Conservation (phyloP, 2,113 vertebrate species). For the Rissa tridactyla region DNA sequence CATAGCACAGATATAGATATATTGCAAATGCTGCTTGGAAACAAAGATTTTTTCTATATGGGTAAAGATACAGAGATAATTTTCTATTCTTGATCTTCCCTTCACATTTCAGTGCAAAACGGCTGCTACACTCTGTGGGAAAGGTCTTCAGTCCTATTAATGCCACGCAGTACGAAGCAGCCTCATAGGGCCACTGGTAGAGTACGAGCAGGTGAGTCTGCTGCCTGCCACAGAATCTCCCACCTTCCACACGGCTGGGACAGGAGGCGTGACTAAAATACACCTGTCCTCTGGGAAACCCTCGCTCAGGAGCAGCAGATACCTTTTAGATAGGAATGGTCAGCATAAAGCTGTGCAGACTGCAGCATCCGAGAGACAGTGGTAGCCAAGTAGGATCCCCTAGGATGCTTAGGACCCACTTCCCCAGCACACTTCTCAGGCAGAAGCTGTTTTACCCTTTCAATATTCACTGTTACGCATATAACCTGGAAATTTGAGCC, state of each 20-base stretch:
- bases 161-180: neutral
- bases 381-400: no score
- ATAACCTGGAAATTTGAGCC: neutral
- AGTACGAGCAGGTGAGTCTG: neutral
- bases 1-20: constrained; percentile 20
- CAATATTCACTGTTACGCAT: rapidly evolving
- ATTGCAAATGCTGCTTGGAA: neutral
- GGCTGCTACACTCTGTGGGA: neutral
- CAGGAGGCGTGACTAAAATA: neutral
- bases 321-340: neutral
- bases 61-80: neutral
- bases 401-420: neutral
- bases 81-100: neutral
- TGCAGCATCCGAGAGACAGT: neutral
- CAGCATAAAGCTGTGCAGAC: neutral
- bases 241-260: neutral
- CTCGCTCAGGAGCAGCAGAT: rapidly evolving
- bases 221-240: neutral
- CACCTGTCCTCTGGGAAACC: neutral
- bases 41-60: neutral
- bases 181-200: neutral
- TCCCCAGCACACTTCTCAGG: neutral
- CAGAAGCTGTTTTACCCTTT: neutral
- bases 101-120: neutral
- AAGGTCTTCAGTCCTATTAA: neutral